These are phyloP conservation scores for Malurus leucopterus DNA, from an alignment of 2,797 vertebrate species.

Conservation along the genomic window DNA sequence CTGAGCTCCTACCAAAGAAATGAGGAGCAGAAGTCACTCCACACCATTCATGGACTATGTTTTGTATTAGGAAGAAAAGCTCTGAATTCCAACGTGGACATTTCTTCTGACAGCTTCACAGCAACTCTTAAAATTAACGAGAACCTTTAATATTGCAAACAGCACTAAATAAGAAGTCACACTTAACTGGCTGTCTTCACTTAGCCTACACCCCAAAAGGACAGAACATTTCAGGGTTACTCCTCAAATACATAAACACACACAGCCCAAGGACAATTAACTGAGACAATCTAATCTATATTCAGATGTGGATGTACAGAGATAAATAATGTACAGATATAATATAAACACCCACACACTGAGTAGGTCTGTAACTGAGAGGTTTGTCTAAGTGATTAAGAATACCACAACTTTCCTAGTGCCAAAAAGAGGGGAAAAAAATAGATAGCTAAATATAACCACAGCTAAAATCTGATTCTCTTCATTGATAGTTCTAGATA, in stretches of 20 bases:
- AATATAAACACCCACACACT: conserved; percentile 14
- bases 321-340: conserved; percentile 31
- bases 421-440: background rate
- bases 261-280: conserved; percentile 4
- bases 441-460: background rate
- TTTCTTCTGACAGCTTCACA: conserved; percentile 16
- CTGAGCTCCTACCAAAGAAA: background rate
- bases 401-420: background rate
- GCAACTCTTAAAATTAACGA: conserved; percentile 21
- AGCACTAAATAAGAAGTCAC: conserved; percentile 17
- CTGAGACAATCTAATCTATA: conserved; percentile 4
- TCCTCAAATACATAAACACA: background rate
- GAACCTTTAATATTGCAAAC: conserved; percentile 2
- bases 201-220: conserved; percentile 2
- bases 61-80: background rate
- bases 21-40: background rate
- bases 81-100: background rate
- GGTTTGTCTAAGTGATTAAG: conserved; percentile 32
- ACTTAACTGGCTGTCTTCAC: background rate
- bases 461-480: background rate
- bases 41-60: background rate
- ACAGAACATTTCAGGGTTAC: background rate
- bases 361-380: conserved; percentile 35
- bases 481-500: background rate
- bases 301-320: background rate